phyloP scores from a whole-genome alignment of 92 coral and sea anemone genomes.

The Zoanthus gigantus region DNA sequence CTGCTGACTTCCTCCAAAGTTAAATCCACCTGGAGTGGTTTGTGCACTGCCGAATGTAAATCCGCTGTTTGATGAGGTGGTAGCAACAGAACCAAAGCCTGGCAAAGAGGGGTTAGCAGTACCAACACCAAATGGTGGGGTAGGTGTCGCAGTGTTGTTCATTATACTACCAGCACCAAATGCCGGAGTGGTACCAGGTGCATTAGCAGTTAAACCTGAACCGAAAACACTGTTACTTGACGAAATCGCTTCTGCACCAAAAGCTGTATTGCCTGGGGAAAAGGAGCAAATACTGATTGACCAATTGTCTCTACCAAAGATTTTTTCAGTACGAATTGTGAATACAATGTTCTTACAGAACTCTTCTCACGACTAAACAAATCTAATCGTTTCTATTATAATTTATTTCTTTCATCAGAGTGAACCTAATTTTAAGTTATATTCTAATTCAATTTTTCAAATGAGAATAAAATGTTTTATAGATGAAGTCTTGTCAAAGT shows the following conservation, averaged over 20 bases:
- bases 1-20: slow-evolving; percentile 21
- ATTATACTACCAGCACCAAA: slow-evolving; percentile 7
- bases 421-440: too few species aligned
- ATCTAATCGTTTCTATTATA: background rate
- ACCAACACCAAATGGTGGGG: slow-evolving; percentile 1
- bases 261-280: background rate
- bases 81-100: slow-evolving; percentile 18
- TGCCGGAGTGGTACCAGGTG: slow-evolving; percentile 1
- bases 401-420: too few species aligned
- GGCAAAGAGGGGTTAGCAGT: background rate
- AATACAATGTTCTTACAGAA: background rate
- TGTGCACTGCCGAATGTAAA: slow-evolving; percentile 30
- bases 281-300: background rate
- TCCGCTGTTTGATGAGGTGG: background rate
- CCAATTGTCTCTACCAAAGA: background rate
- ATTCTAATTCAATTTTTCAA: background rate
- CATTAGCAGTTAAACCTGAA: background rate
- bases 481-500: too few species aligned
- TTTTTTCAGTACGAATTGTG: background rate
- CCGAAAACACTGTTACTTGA: slow-evolving; percentile 12
- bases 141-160: background rate
- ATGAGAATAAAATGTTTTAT: background rate
- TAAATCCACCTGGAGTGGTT: slow-evolving; percentile 11
- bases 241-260: slow-evolving; percentile 8
- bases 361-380: background rate